Evolutionary conservation across 2,797 vertebrate species (phyloP), one percentile per base, ranked within the genome.

Genomic region (Malurus splendens): DNA sequence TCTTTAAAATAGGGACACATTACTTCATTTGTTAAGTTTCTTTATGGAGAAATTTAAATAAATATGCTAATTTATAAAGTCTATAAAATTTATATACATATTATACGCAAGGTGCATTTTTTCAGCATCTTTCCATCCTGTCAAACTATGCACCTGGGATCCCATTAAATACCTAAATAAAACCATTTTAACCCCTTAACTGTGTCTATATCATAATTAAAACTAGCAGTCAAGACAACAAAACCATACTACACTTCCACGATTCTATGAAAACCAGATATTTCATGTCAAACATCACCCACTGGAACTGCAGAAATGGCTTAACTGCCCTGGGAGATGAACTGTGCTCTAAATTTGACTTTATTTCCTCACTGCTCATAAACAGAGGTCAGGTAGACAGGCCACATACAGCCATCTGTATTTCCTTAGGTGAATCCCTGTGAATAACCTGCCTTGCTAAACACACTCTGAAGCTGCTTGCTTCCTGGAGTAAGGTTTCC

Each of bases 161-260:
- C 36, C 36, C 36, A 36, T 36, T 36, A 36, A 36, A 36, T 36
- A 36, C 36, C 36, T 36, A 36, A 36, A 36, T 36, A 36, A 36
- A 36, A 36, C 36, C 36, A 11, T 36, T 36, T 36, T 36, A 36
- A 11, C 36, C 36, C 36, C 10, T 36, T 36, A 36, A 36, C 36
- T 36, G 10, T 36, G 36, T 36, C 36, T 36, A 36, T 36, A 36
- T 36, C 36, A 36, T 36, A 36, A 36, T 36, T 36, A 36, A 36
- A 36, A 36, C 36, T 36, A 36, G 36, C 36, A 36, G 36, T 36
- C 36, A 36, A 36, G 36, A 36, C 36, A 36, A 36, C 36, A 36
- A 36, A 36, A 12, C 7, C 33, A 67, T 7, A 3, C 19, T 2
- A 25, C 7, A 52, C 1, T 52, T 52, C 39, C 4, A 3, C 7